Base-by-base conservation (phyloP, 2,113 vertebrate genomes). In the Brachyhypopomus gauderio region DNA sequence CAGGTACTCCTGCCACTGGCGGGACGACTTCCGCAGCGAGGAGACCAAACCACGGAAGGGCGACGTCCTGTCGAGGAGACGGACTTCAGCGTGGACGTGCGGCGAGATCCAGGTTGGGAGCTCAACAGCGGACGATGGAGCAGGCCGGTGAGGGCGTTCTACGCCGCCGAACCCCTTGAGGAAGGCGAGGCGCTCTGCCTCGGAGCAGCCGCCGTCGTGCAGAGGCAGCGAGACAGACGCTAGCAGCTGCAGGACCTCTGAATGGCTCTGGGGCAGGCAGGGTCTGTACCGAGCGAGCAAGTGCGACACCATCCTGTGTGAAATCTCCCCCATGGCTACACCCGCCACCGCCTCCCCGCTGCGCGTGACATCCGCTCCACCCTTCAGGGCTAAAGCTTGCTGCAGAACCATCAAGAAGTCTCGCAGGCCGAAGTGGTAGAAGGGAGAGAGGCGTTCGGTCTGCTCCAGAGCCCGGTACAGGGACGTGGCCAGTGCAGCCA, bases 1-100 rank as follows among this genome's bases (percentile, higher is more conserved):
- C 38, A 97, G 88, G 66, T 96, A 97, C 76, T 93, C 92, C 81
- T 90, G 91, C 96, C 96, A 97, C 69, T 91, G 90, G 0, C 1
- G n/a, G 0, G 92, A 86, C 5, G 82, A 89, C 19, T 9, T 16
- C 0, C 62, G 85, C 63, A 97, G 89, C 1, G 95, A 96, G 1
- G 82, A 85, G 1, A 88, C 77, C 38, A 96, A 83, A 11, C 94
- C 94, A 19, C 11, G 81, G 80, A 95, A 96, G 4, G 87, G 82
- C 0, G 92, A 88, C 25, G 95, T 87, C 17, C 66, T 78, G 78
- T 96, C 95, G 59, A 96, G 83, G 12, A 81, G 20, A 52, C 82
- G 63, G 3, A 95, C 90, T 78, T 94, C 90, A 3, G 83, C 70
- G 88, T 90, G 92, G 69, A 90, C 69, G 4, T 78, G 77, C 2